Conservation (phyloP, 2,113 vertebrate species). For the Neodon shergylaensis region DNA sequence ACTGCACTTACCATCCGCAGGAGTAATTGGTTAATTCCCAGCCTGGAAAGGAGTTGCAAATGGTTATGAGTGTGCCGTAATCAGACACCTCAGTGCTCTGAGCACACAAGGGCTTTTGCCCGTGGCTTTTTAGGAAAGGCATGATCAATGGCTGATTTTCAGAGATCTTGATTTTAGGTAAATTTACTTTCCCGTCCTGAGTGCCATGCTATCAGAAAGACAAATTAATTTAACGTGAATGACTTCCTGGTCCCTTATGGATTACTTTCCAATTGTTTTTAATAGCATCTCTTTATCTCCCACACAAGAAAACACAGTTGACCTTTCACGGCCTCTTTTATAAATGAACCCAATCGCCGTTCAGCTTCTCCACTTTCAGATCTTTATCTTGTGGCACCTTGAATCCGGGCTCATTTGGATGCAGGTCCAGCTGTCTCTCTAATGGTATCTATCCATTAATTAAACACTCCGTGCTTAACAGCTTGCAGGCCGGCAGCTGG, state of each 20-base stretch:
- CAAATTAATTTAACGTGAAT: constrained; percentile 76
- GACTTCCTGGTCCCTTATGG: constrained; percentile 72
- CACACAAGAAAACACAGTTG: constrained; percentile 72
- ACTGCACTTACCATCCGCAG: neutral
- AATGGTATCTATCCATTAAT: constrained; percentile 73
- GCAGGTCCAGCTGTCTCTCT: constrained; percentile 70
- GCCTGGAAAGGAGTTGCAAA: neutral
- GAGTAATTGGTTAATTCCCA: neutral
- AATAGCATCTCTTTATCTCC: constrained; percentile 78
- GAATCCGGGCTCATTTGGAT: constrained; percentile 70
- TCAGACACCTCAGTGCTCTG: neutral
- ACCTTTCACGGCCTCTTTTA: constrained; percentile 77
- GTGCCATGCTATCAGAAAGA: constrained; percentile 64
- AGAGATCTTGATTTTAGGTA: constrained; percentile 75
- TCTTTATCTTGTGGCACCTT: constrained; percentile 67
- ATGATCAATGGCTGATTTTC: constrained; percentile 64
- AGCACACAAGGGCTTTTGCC: neutral
- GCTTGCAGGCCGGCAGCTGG: constrained; percentile 65
- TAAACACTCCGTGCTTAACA: constrained; percentile 68
- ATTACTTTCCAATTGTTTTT: constrained; percentile 80
- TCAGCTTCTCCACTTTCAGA: constrained; percentile 55
- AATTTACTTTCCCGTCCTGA: constrained; percentile 74
- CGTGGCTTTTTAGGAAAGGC: neutral
- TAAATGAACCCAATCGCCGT: constrained; percentile 71
- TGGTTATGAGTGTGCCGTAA: neutral